phyloP scores from a whole-genome alignment of 2,113 vertebrate species.

The Larimichthys polyactis region DNA sequence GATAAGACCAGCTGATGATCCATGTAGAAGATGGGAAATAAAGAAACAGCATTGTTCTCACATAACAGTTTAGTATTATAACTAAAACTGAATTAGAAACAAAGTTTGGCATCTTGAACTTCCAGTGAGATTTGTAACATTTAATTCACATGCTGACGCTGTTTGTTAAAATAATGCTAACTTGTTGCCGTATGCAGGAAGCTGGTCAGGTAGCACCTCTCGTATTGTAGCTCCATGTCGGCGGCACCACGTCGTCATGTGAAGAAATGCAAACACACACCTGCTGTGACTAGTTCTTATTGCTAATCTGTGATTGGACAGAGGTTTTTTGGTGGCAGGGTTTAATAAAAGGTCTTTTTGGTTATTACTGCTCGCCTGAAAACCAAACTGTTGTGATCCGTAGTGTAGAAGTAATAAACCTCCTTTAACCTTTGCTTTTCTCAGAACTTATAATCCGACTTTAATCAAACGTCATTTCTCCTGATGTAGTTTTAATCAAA shows the following conservation, averaged over 20 bases:
- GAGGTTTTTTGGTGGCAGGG: background rate
- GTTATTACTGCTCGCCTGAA: slow-evolving; percentile 65
- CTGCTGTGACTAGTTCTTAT: background rate
- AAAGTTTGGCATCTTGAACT: background rate
- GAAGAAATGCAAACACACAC: background rate
- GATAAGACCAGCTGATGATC: background rate
- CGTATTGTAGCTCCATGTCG: background rate
- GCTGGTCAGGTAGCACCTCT: background rate
- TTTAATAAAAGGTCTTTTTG: background rate
- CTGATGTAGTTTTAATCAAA: slow-evolving; percentile 25
- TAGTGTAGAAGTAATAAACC: slow-evolving; percentile 34
- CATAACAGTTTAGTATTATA: background rate
- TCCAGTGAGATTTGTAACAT: too few relatives aligned
- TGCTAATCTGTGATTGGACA: background rate
- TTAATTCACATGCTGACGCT: background rate
- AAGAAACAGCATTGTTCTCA: too few relatives aligned
- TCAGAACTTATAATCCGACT: too few relatives aligned
- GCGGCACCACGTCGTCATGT: background rate
- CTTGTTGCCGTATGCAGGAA: background rate
- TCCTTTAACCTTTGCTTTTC: slow-evolving; percentile 15
- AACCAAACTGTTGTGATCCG: slow-evolving; percentile 32
- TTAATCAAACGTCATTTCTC: too few relatives aligned
- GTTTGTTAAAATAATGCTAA: background rate
- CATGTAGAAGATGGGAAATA: background rate
- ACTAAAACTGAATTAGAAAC: background rate